These are phyloP conservation scores for Mionectes olivaceus DNA, from an alignment of 2,797 vertebrate species.

Conservation along the genomic window DNA sequence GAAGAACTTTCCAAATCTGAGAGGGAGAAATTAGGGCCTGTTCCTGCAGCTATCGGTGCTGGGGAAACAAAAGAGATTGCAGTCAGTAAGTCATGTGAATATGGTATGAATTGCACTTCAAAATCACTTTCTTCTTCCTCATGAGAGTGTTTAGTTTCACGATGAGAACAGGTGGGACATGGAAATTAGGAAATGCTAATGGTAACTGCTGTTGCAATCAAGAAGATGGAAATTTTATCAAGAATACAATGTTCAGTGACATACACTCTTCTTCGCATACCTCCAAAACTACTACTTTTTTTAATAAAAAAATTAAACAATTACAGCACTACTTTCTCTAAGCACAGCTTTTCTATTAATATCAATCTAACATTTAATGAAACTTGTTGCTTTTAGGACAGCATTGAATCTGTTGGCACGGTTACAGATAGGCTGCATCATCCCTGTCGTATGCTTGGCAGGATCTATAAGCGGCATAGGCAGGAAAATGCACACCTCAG, in stretches of 20 bases:
- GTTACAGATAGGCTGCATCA: conserved; percentile 21
- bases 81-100: conserved; percentile 58
- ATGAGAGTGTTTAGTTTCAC: conserved; percentile 15
- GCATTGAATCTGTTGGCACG: background rate
- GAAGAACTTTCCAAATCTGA: conserved; percentile 98
- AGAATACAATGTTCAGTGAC: background rate
- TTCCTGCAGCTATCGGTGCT: conserved; percentile 97
- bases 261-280: background rate
- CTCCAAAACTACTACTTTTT: conserved; percentile 13
- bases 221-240: conserved; percentile 33
- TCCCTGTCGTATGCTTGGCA: conserved; percentile 15
- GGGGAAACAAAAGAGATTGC: conserved; percentile 65
- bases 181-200: conserved; percentile 45
- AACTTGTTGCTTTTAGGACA: conserved; percentile 50
- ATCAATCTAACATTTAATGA: conserved; percentile 1
- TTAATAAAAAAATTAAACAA: background rate
- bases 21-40: conserved; percentile 96
- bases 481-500: conserved; percentile 16
- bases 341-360: background rate
- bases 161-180: conserved; percentile 34
- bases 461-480: background rate
- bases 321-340: background rate
- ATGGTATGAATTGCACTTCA: conserved; percentile 42
- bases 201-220: conserved; percentile 36
- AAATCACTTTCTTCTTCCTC: conserved; percentile 51